phyloP scores from a whole-genome alignment of 2,113 vertebrate species.

The Rousettus leschenaultii region DNA sequence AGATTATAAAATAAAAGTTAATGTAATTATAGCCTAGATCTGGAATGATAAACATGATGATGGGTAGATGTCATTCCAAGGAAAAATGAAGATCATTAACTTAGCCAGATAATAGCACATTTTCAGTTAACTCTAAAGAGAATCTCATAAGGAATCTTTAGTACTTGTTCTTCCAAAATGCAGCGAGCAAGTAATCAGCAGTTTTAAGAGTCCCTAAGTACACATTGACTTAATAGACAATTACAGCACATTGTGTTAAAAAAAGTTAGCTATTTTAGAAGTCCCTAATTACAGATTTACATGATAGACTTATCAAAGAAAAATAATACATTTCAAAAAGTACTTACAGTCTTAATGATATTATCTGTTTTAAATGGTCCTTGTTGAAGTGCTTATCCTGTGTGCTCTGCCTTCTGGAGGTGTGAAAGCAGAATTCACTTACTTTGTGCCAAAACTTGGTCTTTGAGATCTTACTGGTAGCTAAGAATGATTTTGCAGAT shows the following conservation, averaged over 20 bases:
- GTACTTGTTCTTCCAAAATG: slow-evolving; percentile 53
- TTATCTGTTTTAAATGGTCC: neutral
- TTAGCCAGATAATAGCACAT: neutral
- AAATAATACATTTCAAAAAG: slow-evolving; percentile 56
- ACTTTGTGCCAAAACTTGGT: neutral
- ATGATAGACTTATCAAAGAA: slow-evolving; percentile 50
- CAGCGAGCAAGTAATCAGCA: slow-evolving; percentile 41
- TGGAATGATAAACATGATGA: neutral
- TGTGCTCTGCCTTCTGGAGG: neutral
- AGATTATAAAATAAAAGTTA: neutral
- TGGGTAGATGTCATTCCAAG: neutral
- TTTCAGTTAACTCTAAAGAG: slow-evolving; percentile 36
- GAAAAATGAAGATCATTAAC: neutral
- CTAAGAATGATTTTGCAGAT: neutral
- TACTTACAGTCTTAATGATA: slow-evolving; percentile 51
- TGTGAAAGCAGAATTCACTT: neutral
- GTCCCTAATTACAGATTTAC: slow-evolving; percentile 58
- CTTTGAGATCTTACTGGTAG: neutral
- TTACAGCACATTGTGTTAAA: slow-evolving; percentile 57
- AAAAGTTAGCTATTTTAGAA: slow-evolving; percentile 65
- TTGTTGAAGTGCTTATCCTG: neutral
- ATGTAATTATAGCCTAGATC: neutral
- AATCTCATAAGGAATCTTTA: slow-evolving; percentile 56
- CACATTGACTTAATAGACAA: slow-evolving; percentile 75
- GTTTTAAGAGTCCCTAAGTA: slow-evolving; percentile 66